phyloP scores from a whole-genome alignment of 2,113 vertebrate species.

The Percopsis transmontana region DNA sequence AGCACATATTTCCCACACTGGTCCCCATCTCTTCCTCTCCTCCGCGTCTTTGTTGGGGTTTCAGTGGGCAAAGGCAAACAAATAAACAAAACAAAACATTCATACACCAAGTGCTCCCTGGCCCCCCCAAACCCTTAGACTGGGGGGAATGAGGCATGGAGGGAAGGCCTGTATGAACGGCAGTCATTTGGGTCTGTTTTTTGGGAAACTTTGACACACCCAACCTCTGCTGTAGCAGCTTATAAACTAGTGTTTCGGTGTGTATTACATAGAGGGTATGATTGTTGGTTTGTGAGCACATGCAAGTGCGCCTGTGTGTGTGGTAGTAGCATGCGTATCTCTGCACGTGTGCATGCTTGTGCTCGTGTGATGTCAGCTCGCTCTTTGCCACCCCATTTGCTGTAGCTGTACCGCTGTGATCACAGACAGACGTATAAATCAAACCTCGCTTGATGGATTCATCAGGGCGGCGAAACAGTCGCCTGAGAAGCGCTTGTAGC shows the following conservation, averaged over 20 bases:
- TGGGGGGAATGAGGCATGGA: constrained; percentile 65
- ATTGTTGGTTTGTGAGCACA: not conserved
- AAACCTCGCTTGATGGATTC: constrained; percentile 98
- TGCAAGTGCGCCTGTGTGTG: not conserved
- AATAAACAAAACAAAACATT: constrained; percentile 77
- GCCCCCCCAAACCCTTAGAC: constrained; percentile 61
- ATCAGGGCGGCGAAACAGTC: constrained; percentile 92
- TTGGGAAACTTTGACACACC: constrained; percentile 76
- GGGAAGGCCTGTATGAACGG: constrained; percentile 62
- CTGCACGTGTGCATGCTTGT: constrained; percentile 60
- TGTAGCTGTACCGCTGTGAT: constrained; percentile 98
- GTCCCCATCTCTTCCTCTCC: not conserved
- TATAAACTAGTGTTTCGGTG: constrained; percentile 43
- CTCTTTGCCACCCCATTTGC: constrained; percentile 98
- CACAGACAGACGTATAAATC: constrained; percentile 99
- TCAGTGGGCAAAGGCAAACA: constrained; percentile 62
- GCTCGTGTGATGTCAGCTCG: constrained; percentile 81
- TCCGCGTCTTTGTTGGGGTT: constrained; percentile 32
- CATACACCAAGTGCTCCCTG: constrained; percentile 64
- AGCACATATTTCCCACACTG: constrained; percentile 5
- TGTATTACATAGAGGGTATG: constrained; percentile 8
- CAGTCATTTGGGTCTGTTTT: constrained; percentile 61
- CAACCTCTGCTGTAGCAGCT: constrained; percentile 61
- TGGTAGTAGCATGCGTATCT: not conserved
- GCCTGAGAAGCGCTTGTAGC: constrained; percentile 88